These are phyloP conservation scores for Poicephalus gulielmi DNA, from an alignment of 2,113 vertebrate genomes.

Conservation along the genomic window DNA sequence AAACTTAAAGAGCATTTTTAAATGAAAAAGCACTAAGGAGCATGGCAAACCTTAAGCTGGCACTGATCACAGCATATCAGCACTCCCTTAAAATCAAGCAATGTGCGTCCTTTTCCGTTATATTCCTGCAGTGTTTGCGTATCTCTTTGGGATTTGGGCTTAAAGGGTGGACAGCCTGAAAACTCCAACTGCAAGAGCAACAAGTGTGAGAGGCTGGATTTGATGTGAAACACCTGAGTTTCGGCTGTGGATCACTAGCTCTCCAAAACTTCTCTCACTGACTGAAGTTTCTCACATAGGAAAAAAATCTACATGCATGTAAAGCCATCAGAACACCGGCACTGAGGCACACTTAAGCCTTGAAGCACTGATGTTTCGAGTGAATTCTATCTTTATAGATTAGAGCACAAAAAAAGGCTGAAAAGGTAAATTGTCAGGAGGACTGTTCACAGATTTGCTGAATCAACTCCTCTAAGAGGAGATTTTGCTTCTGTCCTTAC, in stretches of 20 bases:
- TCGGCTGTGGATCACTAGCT: not conserved
- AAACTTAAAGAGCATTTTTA: not conserved
- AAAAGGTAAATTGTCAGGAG: not conserved
- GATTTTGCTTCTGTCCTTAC: not conserved
- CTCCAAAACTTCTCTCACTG: not conserved
- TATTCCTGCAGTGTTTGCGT: not conserved
- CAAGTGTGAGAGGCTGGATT: not conserved
- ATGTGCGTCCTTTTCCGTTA: accelerated
- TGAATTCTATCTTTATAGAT: not conserved
- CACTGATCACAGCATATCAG: not conserved
- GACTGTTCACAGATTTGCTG: not conserved
- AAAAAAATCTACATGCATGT: not conserved
- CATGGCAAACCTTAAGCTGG: not conserved
- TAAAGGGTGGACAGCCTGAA: not conserved
- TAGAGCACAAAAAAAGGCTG: not conserved
- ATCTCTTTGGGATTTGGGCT: not conserved
- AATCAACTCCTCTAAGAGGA: not conserved
- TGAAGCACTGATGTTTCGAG: accelerated
- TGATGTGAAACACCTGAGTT: not conserved
- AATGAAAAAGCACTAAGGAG: not conserved
- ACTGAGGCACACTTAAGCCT: not conserved
- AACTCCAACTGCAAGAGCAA: not conserved
- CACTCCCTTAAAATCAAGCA: not conserved
- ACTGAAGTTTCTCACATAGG: not conserved
- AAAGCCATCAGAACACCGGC: not conserved